Percentiles rank a stretch among this genome's conserved stretches.
These are phyloP conservation scores for Microchirus variegatus DNA, from an alignment of 2,797 vertebrate species.

Conservation along the genomic window DNA sequence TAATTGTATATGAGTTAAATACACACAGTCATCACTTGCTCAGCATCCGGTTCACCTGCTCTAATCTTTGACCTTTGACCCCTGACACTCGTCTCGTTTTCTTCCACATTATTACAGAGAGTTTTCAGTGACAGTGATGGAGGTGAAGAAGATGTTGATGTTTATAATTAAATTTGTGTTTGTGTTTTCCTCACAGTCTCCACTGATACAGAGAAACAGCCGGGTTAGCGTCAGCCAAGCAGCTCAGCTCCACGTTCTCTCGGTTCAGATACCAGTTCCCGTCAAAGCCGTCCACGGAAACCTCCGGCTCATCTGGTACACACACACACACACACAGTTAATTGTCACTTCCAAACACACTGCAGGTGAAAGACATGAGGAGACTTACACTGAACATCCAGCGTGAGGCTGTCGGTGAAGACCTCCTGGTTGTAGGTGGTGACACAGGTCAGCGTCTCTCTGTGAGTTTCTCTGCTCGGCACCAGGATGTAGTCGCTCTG, in stretches of 20 bases:
- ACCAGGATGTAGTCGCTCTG: slow-evolving; percentile 92
- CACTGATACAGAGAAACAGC: slow-evolving; percentile 91
- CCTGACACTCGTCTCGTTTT: too few relatives aligned
- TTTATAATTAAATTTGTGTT: too few relatives aligned
- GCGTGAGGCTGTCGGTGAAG: slow-evolving; percentile 87
- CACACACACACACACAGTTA: slow-evolving; percentile 1
- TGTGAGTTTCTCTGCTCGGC: slow-evolving; percentile 89
- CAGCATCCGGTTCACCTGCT: too few relatives aligned
- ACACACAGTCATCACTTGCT: too few relatives aligned
- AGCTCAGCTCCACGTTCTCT: slow-evolving; percentile 90
- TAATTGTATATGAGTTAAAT: too few relatives aligned
- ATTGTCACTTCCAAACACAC: too few relatives aligned
- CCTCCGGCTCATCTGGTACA: slow-evolving; percentile 90
- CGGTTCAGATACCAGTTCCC: slow-evolving; percentile 97
- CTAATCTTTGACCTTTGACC: neutral
- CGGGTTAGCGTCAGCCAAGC: slow-evolving; percentile 93
- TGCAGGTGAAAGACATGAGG: too few relatives aligned
- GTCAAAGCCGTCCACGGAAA: slow-evolving; percentile 93
- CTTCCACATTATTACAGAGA: too few relatives aligned
- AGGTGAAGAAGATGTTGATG: too few relatives aligned
- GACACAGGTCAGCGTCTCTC: slow-evolving; percentile 88
- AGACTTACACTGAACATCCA: slow-evolving; percentile 92
- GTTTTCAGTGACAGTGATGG: too few relatives aligned
- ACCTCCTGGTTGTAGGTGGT: slow-evolving; percentile 92
- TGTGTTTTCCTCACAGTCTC: slow-evolving; percentile 95